Base-by-base conservation (phyloP, 2,888 invertebrate species). In the Pristionchus entomophagus region DNA sequence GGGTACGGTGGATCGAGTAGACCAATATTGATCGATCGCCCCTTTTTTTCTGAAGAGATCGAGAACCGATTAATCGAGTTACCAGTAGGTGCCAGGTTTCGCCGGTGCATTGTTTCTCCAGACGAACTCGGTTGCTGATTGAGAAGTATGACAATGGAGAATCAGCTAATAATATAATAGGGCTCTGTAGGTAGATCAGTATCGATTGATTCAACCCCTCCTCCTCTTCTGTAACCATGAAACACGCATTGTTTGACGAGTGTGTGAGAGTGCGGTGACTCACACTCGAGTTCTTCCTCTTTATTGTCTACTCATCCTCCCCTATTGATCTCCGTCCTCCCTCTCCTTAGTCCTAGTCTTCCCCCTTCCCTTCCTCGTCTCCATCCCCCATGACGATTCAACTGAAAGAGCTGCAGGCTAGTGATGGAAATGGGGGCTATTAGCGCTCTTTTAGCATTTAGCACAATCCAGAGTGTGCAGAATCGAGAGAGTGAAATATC, bases 241-340 rank as follows among this genome's bases (percentile, higher is more conserved):
- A 29, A 29, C 29, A 29, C 35, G n/a, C 65, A 35, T 19, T 65
- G 35, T 65, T 65, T 65, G 65, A 38, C 35, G 17, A 65, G 65
- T 19, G 65, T 59, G 29, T 19, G 65, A 22, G 35, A 10, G 14
- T 45, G 35, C 65, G 19, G 8, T 65, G 65, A 65, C 19, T 65
- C 65, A 65, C 17, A 19, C 35, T n/a, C 26, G 62, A 17, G 65
- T 35, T 35, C 73, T 73, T 73, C 41, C 45, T 35, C 69, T 8
- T 73, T 65, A 65, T 65, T 65, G 65, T 65, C 65, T 65, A 35
- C 35, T 65, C 73, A 45, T 73, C 73, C 73, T 73, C 19, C 69
- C 65, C 17, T 26, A 1, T 65, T 22, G 51, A 22, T 22, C 19
- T 51, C 51, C 51, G 22, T 59, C 26, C 59, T n/a, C 59, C 26